Conservation (phyloP, 2,888 invertebrate genomes). For the Congeria kusceri region DNA sequence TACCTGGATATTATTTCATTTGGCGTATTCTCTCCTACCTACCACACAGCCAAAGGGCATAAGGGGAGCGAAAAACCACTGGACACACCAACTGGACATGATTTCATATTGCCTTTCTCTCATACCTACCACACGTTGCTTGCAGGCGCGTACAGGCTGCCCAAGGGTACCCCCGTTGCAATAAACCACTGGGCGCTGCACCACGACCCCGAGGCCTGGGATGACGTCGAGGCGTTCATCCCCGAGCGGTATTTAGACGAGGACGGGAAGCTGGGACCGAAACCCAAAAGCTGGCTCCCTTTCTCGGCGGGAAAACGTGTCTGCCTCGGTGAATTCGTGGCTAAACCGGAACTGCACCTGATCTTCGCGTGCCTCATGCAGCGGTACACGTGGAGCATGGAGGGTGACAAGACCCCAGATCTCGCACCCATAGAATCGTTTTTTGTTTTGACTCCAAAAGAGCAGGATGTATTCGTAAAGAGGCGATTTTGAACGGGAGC, state of each 20-base stretch:
- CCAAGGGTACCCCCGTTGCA: slow-evolving; percentile 70
- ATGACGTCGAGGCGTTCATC: slow-evolving; percentile 54
- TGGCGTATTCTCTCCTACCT: too few relatives aligned
- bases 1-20: too few relatives aligned
- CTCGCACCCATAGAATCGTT: background rate
- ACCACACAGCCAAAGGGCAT: too few relatives aligned
- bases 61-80: too few relatives aligned
- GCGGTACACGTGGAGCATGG: background rate
- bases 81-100: too few relatives aligned
- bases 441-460: too few relatives aligned
- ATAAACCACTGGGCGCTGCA: slow-evolving; percentile 74
- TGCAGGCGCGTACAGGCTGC: slow-evolving; percentile 70
- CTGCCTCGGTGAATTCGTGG: slow-evolving; percentile 77
- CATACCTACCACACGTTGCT: background rate
- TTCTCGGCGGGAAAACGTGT: slow-evolving; percentile 78
- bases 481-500: too few relatives aligned
- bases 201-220: slow-evolving; percentile 72
- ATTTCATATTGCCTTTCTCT: too few relatives aligned
- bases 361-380: slow-evolving; percentile 65
- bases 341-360: slow-evolving; percentile 74
- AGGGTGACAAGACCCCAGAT: background rate
- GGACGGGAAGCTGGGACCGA: slow-evolving; percentile 70
- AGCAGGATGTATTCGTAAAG: too few relatives aligned
- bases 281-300: slow-evolving; percentile 75
- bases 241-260: slow-evolving; percentile 52